Base-by-base conservation (phyloP, 2,797 vertebrate genomes). In the Toxotes lorentzi region DNA sequence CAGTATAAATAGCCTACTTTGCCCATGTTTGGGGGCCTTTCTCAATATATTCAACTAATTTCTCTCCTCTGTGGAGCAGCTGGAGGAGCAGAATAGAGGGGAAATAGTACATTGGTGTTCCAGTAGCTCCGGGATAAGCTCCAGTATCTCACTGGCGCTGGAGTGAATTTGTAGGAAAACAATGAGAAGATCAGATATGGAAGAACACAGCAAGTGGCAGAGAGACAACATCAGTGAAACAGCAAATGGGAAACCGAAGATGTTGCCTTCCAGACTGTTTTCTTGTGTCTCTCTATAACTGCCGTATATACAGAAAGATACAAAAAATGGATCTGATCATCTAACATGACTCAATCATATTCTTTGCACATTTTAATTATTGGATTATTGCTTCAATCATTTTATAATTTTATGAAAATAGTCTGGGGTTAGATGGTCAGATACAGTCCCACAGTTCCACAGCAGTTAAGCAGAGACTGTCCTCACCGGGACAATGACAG, bases 1-100 rank as follows among this genome's bases (percentile, higher is more conserved):
- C 40, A 86, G 90, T 89, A 91, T 88, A 91, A 92, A 92, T 86
- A 89, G 84, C 70, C 81, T 64, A 45, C 87, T 92, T 86, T 86
- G 82, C 84, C 84, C 86, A 70, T 81, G 82, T 92, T 92, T 71
- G 83, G 83, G 91, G 79, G 84, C 81, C 86, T 91, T 68, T 79
- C 84, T 86, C 87, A 73, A 82, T 82, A 66, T 84, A 76, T 85
- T 83, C 82, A 78, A 91, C 86, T 94, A 87, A 92, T 93, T 89
- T 87, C 86, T 89, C 76, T 90, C 81, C 86, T 89, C 78, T 62
- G 54, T 83, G 56, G 64, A 78, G 85, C 62, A 76, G 82, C 48
- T 70, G 78, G 61, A 57, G 67, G 77, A 89, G 66, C 45, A 81
- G 86, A 89, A 91, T 78, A 38, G 78, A 81, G 73, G 67, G 66